Base-by-base conservation (phyloP, 2,888 invertebrate species). In the Drosophila pullipes region DNA sequence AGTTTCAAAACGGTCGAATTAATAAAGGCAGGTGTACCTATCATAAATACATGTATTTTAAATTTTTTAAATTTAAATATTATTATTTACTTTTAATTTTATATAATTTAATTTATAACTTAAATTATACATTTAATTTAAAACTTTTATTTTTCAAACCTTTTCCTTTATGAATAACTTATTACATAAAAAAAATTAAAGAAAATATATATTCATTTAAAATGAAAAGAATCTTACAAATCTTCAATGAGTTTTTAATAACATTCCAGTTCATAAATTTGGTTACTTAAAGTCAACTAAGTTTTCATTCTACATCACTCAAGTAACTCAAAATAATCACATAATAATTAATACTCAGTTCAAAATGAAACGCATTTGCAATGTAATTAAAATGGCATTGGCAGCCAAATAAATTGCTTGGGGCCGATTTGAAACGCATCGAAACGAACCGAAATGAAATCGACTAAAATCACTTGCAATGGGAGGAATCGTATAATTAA, bases 401-500 rank as follows among this genome's bases (percentile, higher is more conserved):
- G 22, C 55, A 61, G 62, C 44, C 63, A 62, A 68, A 50, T 67
- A 50, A 47, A 71, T 50, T 47, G 52, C 72, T 68, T 64, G 57
- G 47, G 52, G 33, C 54, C 62, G 58, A 41, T 58, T 39, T 44
- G 41, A 33, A 58, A 37, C 55, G 58, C 44, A 39, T 49, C 61
- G 35, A 47, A 64, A 37, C 33, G 47, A 57, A 57, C 52, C 57
- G 31, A 63, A 58, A 44, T 53, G 61, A 50, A 60, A 60, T 80
- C 72, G 61, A 76, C 50, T 80, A 57, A 73, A 78, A 69, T 81
- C 81, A 77, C 62, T 73, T 66, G 74, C 78, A 69, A 60, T 73
- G 69, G 57, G 63, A 73, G 65, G 61, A 81, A 71, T 68, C 74
- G 74, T 71, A 68, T 80, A 74, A 81, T 74, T 69, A 86, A 86